Conservation (phyloP, 64 coral and sea anemone species). For the Dendrophyllia cribrosa region DNA sequence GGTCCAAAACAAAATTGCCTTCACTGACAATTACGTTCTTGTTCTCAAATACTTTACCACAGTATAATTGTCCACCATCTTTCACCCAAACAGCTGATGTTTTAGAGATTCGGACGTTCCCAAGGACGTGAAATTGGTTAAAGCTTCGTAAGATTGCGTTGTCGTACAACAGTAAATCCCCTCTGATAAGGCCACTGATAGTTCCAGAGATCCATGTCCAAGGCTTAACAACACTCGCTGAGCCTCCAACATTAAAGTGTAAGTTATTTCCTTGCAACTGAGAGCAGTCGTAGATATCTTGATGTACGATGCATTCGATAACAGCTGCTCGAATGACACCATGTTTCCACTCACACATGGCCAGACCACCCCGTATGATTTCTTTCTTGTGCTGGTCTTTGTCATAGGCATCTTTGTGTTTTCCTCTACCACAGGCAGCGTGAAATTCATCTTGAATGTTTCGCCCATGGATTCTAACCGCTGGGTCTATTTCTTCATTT, state of each 20-base stretch:
- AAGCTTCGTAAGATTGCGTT: constrained; percentile 58
- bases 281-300: constrained; percentile 64
- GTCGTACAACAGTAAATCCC: constrained; percentile 55
- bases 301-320: constrained; percentile 36
- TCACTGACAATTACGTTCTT: constrained; percentile 50
- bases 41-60: constrained; percentile 47
- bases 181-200: constrained; percentile 52
- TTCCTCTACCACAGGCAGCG: constrained; percentile 10
- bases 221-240: constrained; percentile 48
- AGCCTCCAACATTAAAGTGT: constrained; percentile 52
- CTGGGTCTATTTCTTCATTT: constrained; percentile 62
- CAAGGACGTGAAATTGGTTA: constrained; percentile 47
- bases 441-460: constrained; percentile 46
- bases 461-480: constrained; percentile 24
- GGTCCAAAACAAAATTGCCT: constrained; percentile 56
- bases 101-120: constrained; percentile 53
- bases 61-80: constrained; percentile 43
- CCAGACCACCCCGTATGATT: constrained; percentile 57
- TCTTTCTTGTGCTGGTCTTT: constrained; percentile 43
- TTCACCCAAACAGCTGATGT: constrained; percentile 59
- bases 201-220: constrained; percentile 64
- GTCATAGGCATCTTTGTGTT: constrained; percentile 22
- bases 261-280: constrained; percentile 54
- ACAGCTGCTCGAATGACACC: constrained; percentile 45
- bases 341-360: constrained; percentile 60